Percentiles rank a stretch among this genome's conserved stretches.
Evolutionary conservation across 2,113 vertebrate genomes (phyloP).

Genomic region (Ahaetulla prasina): DNA sequence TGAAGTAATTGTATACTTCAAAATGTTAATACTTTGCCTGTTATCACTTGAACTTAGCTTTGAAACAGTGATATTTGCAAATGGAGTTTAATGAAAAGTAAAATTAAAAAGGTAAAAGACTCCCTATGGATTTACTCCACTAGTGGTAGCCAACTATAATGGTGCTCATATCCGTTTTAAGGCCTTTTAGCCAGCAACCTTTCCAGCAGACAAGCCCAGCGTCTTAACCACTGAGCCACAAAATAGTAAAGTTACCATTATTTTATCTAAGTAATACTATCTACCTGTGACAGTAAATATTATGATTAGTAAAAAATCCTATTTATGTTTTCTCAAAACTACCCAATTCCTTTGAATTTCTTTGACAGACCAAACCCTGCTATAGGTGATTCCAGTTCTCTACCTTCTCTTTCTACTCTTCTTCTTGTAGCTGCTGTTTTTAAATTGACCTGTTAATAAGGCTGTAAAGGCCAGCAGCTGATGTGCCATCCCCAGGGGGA

Average conservation of each 20-base stretch:
- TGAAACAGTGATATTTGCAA: not conserved
- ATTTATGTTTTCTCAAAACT: slow-evolving; percentile 14
- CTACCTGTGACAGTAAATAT: slow-evolving; percentile 9
- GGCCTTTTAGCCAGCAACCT: not conserved
- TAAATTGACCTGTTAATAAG: not conserved
- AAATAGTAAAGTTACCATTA: not conserved
- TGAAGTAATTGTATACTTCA: slow-evolving; percentile 29
- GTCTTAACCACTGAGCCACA: not conserved
- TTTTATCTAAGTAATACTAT: not conserved
- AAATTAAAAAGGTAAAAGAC: slow-evolving; percentile 2
- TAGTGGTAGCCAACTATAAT: not conserved
- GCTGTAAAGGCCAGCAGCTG: not conserved
- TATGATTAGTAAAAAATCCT: not conserved
- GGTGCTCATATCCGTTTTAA: not conserved
- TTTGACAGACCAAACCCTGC: not conserved
- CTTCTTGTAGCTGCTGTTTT: not conserved
- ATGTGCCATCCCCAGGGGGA: not conserved
- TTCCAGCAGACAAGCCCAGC: not conserved
- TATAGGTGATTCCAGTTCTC: not conserved
- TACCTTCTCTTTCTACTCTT: not conserved
- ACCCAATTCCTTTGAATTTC: slow-evolving; percentile 7
- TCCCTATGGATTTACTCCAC: not conserved
- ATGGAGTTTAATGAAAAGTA: not conserved
- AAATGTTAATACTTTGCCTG: not conserved
- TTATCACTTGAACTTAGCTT: not conserved